phyloP scores from a whole-genome alignment of 2,797 vertebrate genomes.

The Lithobates pipiens region DNA sequence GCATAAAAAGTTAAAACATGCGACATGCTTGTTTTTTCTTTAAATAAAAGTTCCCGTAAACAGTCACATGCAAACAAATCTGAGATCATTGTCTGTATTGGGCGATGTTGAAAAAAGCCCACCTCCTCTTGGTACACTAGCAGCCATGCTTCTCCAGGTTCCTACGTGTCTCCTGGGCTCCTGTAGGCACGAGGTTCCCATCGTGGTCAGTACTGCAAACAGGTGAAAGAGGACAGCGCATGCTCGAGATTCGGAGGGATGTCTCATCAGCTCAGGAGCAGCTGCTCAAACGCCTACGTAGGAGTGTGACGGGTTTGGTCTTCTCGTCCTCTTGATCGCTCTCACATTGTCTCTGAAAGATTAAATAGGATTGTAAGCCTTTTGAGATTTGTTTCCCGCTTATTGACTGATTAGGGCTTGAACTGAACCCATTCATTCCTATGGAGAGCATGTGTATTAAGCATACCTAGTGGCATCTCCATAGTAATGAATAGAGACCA shows the following conservation, averaged over 20 bases:
- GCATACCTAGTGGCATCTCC: no score
- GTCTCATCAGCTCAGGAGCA: conserved; percentile 70
- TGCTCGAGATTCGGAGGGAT: not conserved
- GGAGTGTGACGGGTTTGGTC: conserved; percentile 68
- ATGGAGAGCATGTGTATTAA: no score
- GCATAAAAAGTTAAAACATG: conserved; percentile 38
- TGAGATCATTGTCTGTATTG: not conserved
- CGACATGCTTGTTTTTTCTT: conserved; percentile 9
- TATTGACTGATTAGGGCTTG: not conserved
- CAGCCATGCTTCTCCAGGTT: conserved; percentile 7
- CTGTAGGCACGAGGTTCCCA: not conserved
- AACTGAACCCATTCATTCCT: no score
- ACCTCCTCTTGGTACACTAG: not conserved
- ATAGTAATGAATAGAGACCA: no score
- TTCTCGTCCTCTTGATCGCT: conserved; percentile 80
- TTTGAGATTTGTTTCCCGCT: not conserved
- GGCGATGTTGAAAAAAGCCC: not conserved
- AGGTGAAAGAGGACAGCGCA: not conserved
- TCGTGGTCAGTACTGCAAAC: not conserved
- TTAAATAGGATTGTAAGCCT: not conserved
- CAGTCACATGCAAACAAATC: conserved; percentile 32
- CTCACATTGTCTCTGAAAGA: conserved; percentile 82
- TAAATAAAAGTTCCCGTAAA: not conserved
- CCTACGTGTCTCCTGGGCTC: not conserved
- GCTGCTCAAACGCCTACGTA: conserved; percentile 76